Evolutionary conservation across 2,888 invertebrate genomes (phyloP).

Genomic region (Daptonema setosum): DNA sequence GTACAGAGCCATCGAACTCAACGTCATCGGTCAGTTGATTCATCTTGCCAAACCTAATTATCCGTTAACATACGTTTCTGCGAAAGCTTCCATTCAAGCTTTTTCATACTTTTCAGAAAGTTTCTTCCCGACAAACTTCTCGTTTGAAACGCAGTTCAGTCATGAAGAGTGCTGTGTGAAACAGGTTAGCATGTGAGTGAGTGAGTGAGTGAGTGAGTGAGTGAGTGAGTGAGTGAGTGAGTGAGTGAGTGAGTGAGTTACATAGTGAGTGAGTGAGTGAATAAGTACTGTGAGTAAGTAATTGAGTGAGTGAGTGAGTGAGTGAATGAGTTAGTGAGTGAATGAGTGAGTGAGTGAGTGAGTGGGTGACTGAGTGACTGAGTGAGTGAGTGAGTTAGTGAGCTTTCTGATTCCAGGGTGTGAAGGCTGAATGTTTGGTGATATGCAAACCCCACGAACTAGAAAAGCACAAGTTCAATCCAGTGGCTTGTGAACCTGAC

Average conservation of each 20-base stretch:
- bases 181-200: constrained; percentile 51
- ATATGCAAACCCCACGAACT: constrained; percentile 38
- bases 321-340: too few relatives aligned
- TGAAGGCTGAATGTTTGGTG: constrained; percentile 50
- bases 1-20: background rate
- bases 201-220: too few relatives aligned
- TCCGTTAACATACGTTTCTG: too few relatives aligned
- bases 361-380: too few relatives aligned
- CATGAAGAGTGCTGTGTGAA: constrained; percentile 15
- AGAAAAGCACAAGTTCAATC: constrained; percentile 4
- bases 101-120: background rate
- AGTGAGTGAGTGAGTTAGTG: too few relatives aligned
- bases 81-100: background rate
- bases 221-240: too few relatives aligned
- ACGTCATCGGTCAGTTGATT: background rate
- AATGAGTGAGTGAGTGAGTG: too few relatives aligned
- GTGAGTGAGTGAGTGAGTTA: too few relatives aligned
- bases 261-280: too few relatives aligned
- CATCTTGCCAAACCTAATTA: background rate
- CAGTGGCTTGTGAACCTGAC: constrained; percentile 4
- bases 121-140: background rate
- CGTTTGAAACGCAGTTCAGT: background rate
- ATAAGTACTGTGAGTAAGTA: too few relatives aligned
- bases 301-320: too few relatives aligned
- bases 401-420: too few relatives aligned